These are phyloP conservation scores for Phoenicopterus ruber DNA, from an alignment of 2,113 vertebrate species.

Conservation along the genomic window DNA sequence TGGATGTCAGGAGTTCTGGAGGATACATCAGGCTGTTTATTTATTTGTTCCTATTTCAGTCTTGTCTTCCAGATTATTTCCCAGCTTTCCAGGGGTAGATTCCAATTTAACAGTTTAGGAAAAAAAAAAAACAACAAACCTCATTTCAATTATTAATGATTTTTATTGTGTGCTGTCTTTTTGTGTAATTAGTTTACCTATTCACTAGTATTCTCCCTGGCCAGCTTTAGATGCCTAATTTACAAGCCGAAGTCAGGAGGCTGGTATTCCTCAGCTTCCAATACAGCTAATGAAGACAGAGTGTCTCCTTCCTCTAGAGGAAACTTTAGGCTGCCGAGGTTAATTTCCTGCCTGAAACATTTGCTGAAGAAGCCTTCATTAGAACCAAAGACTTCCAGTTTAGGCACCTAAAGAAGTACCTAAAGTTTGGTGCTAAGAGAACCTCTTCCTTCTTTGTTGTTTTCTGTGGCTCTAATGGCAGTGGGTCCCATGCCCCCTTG, in stretches of 20 bases:
- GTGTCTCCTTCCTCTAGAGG: background rate
- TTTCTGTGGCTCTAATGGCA: background rate
- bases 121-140: background rate
- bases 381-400: background rate
- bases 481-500: background rate
- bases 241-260: background rate
- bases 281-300: background rate
- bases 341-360: background rate
- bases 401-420: background rate
- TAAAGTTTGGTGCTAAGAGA: background rate
- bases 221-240: background rate
- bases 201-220: background rate
- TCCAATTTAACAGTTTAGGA: background rate
- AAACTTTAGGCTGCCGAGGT: background rate
- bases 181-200: background rate
- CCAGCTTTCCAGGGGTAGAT: background rate
- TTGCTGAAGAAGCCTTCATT: background rate
- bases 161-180: background rate
- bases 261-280: background rate
- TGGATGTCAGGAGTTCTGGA: background rate
- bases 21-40: background rate
- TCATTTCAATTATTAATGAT: background rate
- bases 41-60: background rate
- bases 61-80: background rate
- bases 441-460: background rate